Evolutionary conservation across 2,888 invertebrate genomes (phyloP), one percentile per base, ranked within the genome.

Genomic region (Mechanitis mazaeus): DNA sequence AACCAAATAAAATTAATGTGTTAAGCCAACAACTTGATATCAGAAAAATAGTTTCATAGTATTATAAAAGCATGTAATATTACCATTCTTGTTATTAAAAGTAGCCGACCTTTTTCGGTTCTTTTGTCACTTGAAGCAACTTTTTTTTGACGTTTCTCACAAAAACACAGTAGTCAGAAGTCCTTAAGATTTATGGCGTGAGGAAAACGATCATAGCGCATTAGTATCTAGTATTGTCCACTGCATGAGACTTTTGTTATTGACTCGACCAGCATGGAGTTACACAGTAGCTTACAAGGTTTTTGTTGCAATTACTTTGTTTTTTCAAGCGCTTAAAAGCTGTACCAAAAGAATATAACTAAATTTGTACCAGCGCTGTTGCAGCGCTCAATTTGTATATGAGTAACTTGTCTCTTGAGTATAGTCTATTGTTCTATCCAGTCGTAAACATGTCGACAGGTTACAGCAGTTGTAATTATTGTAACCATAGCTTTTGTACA

Each of bases 361-460:
- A 45, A 60, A 33, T 53, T 47, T 56, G 31, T 56, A 42, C 47
- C 31, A 35, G 54, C 58, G 35, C 54, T 57, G 46, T 42, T 50
- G 42, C 12, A 64, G 63, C 62, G 65, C 56, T 61, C 38, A 55
- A 54, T 38, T 54, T 35, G 35, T 50, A 59, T 45, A 65, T 69
- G 71, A n/a, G 50, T 69, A 69, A 58, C 57, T 63, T 69, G 67
- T 67, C 58, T 61, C 60, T 68, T 59, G 59, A 57, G 56, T 61
- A 68, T 58, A 59, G 54, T 57, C 60, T 68, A 77, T 88, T 88
- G 88, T 90, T 88, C 86, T 85, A 78, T 65, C 54, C 66, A 64
- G 76, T 82, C 79, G 79, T 85, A 86, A 87, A 87, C 79, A 84
- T 87, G 87, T 88, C 87, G 84, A 85, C 89, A 88, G 84, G 87